Base-by-base conservation (phyloP, 1,140 invertebrate species). In the Trichonephila inaurata region DNA sequence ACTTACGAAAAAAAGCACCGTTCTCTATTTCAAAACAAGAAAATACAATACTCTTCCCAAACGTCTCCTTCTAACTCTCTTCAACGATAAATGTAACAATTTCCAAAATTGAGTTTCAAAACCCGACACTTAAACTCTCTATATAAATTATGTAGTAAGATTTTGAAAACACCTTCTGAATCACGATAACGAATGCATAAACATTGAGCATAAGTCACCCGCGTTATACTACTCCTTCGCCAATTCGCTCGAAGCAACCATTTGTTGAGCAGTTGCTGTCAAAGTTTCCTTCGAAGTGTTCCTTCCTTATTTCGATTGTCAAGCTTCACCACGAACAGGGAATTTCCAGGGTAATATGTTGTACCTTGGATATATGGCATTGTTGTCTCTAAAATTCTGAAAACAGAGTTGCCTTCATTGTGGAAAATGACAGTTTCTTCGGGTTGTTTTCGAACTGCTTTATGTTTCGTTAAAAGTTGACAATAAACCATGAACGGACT, bases 221-320 rank as follows among this genome's bases (percentile, higher is more conserved):
- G 10, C 21, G 66, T 69, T 28, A 69, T 69, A 69, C 24, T 69
- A 69, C 64, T 69, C 64, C 64, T 3, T n/a, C 66, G n/a, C 7
- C 66, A n/a, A 69, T 69, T 24, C n/a, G n/a, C 66, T 69, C 66
- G n/a, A 24, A 69, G 10, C n/a, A 69, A 14, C 33, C 33, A 82
- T 82, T 82, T 82, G 77, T 82, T 82, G 16, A 44, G 16, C 77
- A 51, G 77, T 82, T 51, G 28, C 77, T 82, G 77, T 82, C 77
- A 82, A 82, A 82, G 77, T 82, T 82, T 82, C 44, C 24, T 18
- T 24, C 18, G 82, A 60, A 83, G 58, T n/a, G 8, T 16, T 40
- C 82, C 19, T 18, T 77, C 40, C 14, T 28, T 33, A 77, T 77
- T 77, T 77, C 72, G 33, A 77, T 77, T 77, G 72, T 40, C 28